A percentile compares a stretch with the other conserved stretches of the same genome.
Conservation (phyloP, 2,888 invertebrate species). For the Agonum fuliginosum region DNA sequence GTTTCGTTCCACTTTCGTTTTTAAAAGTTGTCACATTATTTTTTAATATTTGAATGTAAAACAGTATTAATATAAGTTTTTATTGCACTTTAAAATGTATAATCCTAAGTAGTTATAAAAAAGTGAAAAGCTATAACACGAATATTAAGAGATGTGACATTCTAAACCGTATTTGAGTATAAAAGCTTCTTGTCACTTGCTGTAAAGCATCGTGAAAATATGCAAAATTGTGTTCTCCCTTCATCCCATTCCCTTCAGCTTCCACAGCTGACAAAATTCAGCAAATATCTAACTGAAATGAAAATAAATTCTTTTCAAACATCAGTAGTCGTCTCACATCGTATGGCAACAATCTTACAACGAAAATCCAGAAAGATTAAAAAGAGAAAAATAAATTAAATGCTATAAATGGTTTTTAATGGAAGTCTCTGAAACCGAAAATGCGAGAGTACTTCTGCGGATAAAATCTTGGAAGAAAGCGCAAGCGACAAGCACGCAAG, state of each 20-base stretch:
- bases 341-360: conserved; percentile 13
- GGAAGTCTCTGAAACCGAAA: conserved; percentile 30
- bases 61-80: too few species aligned
- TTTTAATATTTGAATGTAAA: too few species aligned
- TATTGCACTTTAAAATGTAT: too few species aligned
- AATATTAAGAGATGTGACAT: too few species aligned
- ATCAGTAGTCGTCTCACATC: not conserved
- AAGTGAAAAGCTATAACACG: too few species aligned
- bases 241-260: not conserved
- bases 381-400: conserved; percentile 35
- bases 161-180: too few species aligned
- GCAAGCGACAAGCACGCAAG: not conserved
- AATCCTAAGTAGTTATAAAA: too few species aligned
- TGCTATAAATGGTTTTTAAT: conserved; percentile 30
- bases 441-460: conserved; percentile 18
- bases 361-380: conserved; percentile 23
- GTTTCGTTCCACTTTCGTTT: too few species aligned
- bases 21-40: too few species aligned
- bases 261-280: conserved; percentile 17
- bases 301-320: conserved; percentile 5
- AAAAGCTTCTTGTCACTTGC: too few species aligned
- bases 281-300: conserved; percentile 15
- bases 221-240: conserved; percentile 6
- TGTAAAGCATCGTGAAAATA: not conserved
- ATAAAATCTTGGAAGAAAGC: not conserved